A percentile compares a stretch with the other conserved stretches of the same genome.
These are phyloP conservation scores for Aplidium turbinatum DNA, from an alignment of 23 tunicate species.

Conservation along the genomic window DNA sequence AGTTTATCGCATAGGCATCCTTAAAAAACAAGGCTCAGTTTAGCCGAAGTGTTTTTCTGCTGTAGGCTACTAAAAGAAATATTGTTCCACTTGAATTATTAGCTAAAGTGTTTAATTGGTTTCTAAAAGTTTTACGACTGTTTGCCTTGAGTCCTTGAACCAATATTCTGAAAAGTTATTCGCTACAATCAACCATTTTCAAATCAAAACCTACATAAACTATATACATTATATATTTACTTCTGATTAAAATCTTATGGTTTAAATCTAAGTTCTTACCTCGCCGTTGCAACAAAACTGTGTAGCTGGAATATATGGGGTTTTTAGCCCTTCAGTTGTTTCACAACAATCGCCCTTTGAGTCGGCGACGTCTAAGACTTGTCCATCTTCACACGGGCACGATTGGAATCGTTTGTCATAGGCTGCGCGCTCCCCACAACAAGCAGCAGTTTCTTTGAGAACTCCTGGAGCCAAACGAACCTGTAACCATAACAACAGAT, in stretches of 20 bases:
- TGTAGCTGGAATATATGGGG: slow-evolving; percentile 41
- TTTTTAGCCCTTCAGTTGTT: slow-evolving; percentile 33
- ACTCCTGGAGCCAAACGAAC: background rate
- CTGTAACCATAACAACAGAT: too few relatives aligned
- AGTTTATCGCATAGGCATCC: too few relatives aligned
- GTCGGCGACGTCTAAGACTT: slow-evolving; percentile 35
- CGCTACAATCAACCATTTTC: background rate
- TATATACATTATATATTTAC: background rate
- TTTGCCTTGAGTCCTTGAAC: background rate
- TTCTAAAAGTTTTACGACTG: background rate
- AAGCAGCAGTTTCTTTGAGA: background rate
- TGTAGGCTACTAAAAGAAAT: too few relatives aligned
- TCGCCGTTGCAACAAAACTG: slow-evolving; percentile 74
- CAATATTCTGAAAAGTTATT: background rate
- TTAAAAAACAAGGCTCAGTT: too few relatives aligned
- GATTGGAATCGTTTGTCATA: slow-evolving; percentile 58
- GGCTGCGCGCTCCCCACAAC: slow-evolving; percentile 52
- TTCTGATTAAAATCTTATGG: background rate
- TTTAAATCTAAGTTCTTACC: slow-evolving; percentile 13
- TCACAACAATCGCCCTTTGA: slow-evolving; percentile 51
- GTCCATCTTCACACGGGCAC: slow-evolving; percentile 79
- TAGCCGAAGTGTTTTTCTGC: too few relatives aligned
- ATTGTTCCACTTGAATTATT: too few relatives aligned
- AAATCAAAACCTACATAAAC: background rate
- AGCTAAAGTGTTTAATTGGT: too few relatives aligned